Base-by-base conservation (phyloP, 2,113 vertebrate species). In the Chamaea fasciata region DNA sequence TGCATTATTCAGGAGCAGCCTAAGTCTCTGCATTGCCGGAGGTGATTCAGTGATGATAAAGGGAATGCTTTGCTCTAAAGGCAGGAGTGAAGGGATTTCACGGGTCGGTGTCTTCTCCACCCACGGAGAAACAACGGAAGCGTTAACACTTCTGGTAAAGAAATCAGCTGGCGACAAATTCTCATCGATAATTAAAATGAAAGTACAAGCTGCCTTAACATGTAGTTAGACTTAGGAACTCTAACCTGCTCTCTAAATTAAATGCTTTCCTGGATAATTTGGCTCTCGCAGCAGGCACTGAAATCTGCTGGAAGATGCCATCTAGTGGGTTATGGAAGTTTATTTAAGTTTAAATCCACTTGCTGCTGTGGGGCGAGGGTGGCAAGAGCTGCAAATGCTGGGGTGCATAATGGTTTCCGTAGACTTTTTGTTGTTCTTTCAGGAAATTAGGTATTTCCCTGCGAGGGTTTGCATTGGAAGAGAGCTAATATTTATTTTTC, bases 281-380 rank as follows among this genome's bases (percentile, higher is more conserved):
- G 42, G 35, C 60, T 74, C 28, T 60, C 37, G 2, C 76, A 89
- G 91, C 76, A 69, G 87, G 83, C 53, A 22, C 76, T 33, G 91
- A 96, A 83, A 78, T 97, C 96, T 97, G 96, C 96, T 93, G 95
- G 76, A 97, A 98, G 89, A 41, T 94, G 97, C 96, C 97, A 97
- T 94, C 98, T 98, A 98, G 97, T 76, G 97, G 98, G 95, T 90
- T 88, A 46, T 65, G 62, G 87, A 91, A 92, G 89, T 95, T 94
- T 86, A 75, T 86, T 94, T 83, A 94, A 92, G 83, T 95, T 94
- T 79, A 74, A 88, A 83, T 41, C 55, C 60, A 30, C 76, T 88
- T 10, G 46, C 71, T 44, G 53, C 17, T 35, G 56, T 44, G 60
- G 70, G 64, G 75, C 2, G 7, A 73, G 26, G 28, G 64, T n/a